Percentiles rank a stretch among this genome's conserved stretches.
Evolutionary conservation across 2,113 vertebrate genomes (phyloP).

Genomic region (Xiphophorus hellerii): DNA sequence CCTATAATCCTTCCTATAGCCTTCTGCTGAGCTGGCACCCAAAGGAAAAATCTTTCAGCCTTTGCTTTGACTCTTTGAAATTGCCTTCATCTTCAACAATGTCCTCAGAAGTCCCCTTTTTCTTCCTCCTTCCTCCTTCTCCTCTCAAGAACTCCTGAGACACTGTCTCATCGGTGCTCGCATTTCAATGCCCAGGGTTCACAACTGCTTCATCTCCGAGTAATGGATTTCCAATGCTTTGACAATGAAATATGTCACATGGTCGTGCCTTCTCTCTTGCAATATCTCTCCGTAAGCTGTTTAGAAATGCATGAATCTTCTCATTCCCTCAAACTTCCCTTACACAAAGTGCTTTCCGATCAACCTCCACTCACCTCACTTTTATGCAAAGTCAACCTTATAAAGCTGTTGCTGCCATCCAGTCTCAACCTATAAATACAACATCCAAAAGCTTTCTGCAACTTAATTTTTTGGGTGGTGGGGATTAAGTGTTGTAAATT

Average conservation of each 20-base stretch:
- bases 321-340: conserved; percentile 52
- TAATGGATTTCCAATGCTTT: conserved; percentile 72
- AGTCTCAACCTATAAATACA: conserved; percentile 12
- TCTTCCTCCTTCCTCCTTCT: conserved; percentile 15
- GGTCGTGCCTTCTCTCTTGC: conserved; percentile 42
- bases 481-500: too few species aligned
- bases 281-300: conserved; percentile 57
- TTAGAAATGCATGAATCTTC: conserved; percentile 72
- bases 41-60: not conserved
- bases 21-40: conserved; percentile 1
- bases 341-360: conserved; percentile 36
- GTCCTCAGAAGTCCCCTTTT: not conserved
- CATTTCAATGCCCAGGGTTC: conserved; percentile 60
- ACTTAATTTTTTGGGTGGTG: conserved; percentile 8
- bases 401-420: conserved; percentile 3
- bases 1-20: not conserved
- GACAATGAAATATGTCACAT: conserved; percentile 53
- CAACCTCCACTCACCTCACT: conserved; percentile 41
- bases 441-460: not conserved
- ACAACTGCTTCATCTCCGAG: conserved; percentile 57
- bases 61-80: conserved; percentile 1
- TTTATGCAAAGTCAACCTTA: conserved; percentile 3
- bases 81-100: conserved; percentile 1
- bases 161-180: conserved; percentile 53
- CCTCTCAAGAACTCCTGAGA: conserved; percentile 61